phyloP scores from a whole-genome alignment of 35 echinoderm and acorn worm genomes.

The Stichopus chloronotus region DNA sequence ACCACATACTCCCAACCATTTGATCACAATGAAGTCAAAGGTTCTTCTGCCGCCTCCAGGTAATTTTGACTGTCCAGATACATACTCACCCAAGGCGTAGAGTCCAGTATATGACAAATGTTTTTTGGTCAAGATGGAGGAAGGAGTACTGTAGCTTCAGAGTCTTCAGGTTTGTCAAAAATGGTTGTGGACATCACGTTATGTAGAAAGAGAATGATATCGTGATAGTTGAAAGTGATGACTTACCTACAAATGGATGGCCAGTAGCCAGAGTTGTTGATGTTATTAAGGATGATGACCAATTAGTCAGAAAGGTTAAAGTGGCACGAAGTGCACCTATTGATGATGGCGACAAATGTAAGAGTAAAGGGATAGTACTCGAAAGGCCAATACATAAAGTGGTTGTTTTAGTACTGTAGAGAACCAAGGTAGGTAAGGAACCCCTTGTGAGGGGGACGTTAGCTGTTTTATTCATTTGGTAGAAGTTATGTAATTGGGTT shows the following conservation, averaged over 20 bases:
- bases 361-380: background rate
- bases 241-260: too few species aligned
- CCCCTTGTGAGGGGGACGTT: background rate
- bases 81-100: background rate
- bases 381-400: background rate
- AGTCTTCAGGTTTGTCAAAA: conserved; percentile 24
- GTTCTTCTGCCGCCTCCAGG: conserved; percentile 69
- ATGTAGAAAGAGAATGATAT: background rate
- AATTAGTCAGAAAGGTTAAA: conserved; percentile 4
- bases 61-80: background rate
- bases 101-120: conserved; percentile 10
- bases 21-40: conserved; percentile 72
- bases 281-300: background rate
- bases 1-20: conserved; percentile 76
- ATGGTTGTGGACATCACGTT: background rate
- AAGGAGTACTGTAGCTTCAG: conserved; percentile 30
- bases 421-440: background rate
- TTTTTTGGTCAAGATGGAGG: background rate
- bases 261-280: too few species aligned
- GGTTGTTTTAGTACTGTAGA: background rate
- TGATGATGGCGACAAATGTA: background rate
- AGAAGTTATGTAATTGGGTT: background rate
- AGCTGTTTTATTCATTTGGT: background rate
- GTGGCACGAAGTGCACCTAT: background rate
- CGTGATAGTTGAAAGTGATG: background rate